Evolutionary conservation across 2,113 vertebrate species (phyloP), one percentile per base, ranked within the genome.

Genomic region (Zootoca vivipara): DNA sequence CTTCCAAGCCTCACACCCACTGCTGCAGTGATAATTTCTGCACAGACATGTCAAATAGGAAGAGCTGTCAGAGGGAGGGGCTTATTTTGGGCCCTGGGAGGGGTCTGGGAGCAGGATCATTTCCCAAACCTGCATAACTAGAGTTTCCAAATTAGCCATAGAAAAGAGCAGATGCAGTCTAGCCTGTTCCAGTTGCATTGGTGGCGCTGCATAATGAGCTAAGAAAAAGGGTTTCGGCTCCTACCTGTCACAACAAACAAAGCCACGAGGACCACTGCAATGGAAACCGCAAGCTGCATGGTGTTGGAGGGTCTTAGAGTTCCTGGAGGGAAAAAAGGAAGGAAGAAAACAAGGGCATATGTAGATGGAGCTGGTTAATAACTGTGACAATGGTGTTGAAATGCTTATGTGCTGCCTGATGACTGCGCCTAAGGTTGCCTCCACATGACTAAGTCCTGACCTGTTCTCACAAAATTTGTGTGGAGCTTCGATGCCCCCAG

Each of bases 271-370:
- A 97, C 78, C 89, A 97, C 93, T 2, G 96, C 96, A 46, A 96
- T 74, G 26, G 96, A 96, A 0, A 97, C 88, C 77, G 91, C 95
- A 69, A 97, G 91, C 93, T 89, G 97, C 97, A 98, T 98, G 33
- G 91, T 95, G 86, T 72, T 0, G 8, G 18, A 24, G 15, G 15
- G 26, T 28, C 2, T 30, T 7, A n/a, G 16, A 67, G 33, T n/a
- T 75, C 33, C 79, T 85, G 42, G 56, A 7, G 67, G 67, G 24
- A 38, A 15, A 22, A 65, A 38, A 30, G 67, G 28, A 70, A 28
- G 24, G 30, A 70, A 28, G 9, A 15, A 70, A 70, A 28, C 7
- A 10, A 70, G 67, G 28, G 30, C 67, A 28, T 10, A 70, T 24
- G 4, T 10, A n/a, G 67, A 28, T 46, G 46, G 46, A 52, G 4